Evolutionary conservation across 2,888 invertebrate species (phyloP).

Genomic region (Bembecia ichneumoniformis): DNA sequence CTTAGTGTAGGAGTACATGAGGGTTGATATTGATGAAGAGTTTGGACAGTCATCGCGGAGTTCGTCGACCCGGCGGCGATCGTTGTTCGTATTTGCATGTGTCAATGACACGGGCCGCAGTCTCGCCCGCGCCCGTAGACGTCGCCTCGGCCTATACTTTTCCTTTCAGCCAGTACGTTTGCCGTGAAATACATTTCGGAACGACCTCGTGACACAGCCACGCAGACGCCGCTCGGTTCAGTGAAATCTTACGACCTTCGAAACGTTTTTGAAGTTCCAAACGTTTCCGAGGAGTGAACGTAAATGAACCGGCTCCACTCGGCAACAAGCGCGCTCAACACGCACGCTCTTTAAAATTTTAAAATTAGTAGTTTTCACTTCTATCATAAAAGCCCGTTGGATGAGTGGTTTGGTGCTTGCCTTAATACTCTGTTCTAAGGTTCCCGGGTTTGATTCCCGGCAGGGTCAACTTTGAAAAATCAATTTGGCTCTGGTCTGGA

Average conservation of each 20-base stretch:
- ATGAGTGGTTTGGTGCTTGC: too few species aligned
- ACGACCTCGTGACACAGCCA: slow-evolving; percentile 56
- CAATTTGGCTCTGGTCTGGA: too few species aligned
- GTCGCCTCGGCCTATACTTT: slow-evolving; percentile 54
- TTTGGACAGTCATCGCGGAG: slow-evolving; percentile 68
- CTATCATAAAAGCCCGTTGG: too few species aligned
- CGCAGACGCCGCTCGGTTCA: slow-evolving; percentile 1
- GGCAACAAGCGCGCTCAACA: too few species aligned
- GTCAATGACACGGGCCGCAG: slow-evolving; percentile 66
- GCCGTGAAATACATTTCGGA: slow-evolving; percentile 54
- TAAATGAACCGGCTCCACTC: too few species aligned
- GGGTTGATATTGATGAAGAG: slow-evolving; percentile 47
- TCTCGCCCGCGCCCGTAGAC: slow-evolving; percentile 15
- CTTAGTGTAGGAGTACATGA: slow-evolving; percentile 25
- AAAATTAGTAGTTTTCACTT: too few species aligned
- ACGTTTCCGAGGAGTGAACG: too few species aligned
- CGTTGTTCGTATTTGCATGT: slow-evolving; percentile 66
- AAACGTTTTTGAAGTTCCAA: slow-evolving; percentile 6
- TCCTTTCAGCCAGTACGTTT: slow-evolving; percentile 53
- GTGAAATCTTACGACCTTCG: slow-evolving; percentile 27
- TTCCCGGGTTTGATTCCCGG: too few species aligned
- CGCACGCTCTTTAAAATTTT: too few species aligned
- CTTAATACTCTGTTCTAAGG: too few species aligned
- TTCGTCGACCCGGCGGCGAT: slow-evolving; percentile 59
- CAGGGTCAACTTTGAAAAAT: too few species aligned